These are phyloP conservation scores for Leptatherina wallacei DNA, from an alignment of 2,797 vertebrate genomes.

Conservation along the genomic window DNA sequence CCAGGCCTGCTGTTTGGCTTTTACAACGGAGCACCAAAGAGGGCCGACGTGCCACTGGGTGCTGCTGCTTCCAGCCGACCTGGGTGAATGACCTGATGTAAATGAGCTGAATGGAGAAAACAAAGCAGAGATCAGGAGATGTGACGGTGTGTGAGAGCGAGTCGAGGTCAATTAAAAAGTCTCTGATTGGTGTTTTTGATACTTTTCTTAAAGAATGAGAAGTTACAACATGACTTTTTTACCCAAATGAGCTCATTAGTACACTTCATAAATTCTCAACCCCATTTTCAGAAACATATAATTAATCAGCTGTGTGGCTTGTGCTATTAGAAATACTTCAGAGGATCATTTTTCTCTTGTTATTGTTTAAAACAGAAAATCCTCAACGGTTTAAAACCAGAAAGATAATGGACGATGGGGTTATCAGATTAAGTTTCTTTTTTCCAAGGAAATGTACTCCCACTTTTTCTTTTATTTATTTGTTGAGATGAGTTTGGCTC, in stretches of 20 bases:
- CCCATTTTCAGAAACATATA: neutral
- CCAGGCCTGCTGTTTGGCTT: constrained; percentile 53
- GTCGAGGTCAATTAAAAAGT: constrained; percentile 30
- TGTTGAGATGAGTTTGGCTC: too few relatives aligned
- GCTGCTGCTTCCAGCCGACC: constrained; percentile 24
- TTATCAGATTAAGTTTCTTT: too few relatives aligned
- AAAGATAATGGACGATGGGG: too few relatives aligned
- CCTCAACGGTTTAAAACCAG: too few relatives aligned
- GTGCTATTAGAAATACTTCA: too few relatives aligned
- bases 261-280: neutral
- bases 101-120: constrained; percentile 28
- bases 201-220: neutral
- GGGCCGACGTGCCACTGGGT: constrained; percentile 18
- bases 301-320: too few relatives aligned
- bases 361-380: too few relatives aligned
- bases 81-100: constrained; percentile 54
- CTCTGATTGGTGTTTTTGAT: neutral
- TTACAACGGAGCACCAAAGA: constrained; percentile 16
- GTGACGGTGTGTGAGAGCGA: neutral
- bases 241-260: constrained; percentile 4
- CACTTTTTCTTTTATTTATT: too few relatives aligned
- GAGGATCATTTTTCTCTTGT: neutral
- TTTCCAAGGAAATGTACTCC: too few relatives aligned
- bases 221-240: constrained; percentile 8
- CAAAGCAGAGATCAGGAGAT: neutral